Evolutionary conservation across 2,113 vertebrate species (phyloP), one percentile per base, ranked within the genome.

Genomic region (Nothoprocta perdicaria): DNA sequence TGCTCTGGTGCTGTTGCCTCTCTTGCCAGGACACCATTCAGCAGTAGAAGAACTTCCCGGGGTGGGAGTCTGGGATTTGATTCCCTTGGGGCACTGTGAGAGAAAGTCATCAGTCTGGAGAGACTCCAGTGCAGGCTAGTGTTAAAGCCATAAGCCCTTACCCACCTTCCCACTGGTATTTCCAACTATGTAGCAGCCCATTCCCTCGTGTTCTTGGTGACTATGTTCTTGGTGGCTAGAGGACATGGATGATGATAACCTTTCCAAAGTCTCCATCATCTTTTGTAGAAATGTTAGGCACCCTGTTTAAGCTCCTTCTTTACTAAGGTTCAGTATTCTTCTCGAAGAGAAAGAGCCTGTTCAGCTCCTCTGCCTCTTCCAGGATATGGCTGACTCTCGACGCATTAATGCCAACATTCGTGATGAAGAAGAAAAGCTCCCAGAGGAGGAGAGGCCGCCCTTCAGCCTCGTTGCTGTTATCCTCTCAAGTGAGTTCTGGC

Each of bases 401-500:
- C 98, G 99, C 90, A 99, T 99, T 89, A 99, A 99, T 2, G 96
- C 98, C 65, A 99, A 99, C 96, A 98, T 99, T 46, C 98, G 98
- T 0, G 99, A 99, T 63, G 99, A 99, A 95, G 99, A 99, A 3
- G 97, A 98, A 29, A 98, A 98, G 89, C 97, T 99, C 35, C 97
- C 98, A 0, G 97, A 98, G 60, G 98, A 98, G 65, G 98, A 99
- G 94, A 98, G 97, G 95, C 98, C 98, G 0, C 97, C 98, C 0
- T 98, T 99, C 38, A 96, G 97, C 35, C 98, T 99, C 2, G 98
- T 98, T 0, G 98, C 99, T 0, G 98, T 99, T 84, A 99, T 99
- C 95, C 97, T 99, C 41, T 99, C 98, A 4, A 99, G 99, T 0
- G 99, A 99, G 98, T 99, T 99, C 97, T 99, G 99, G 99, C 99